A percentile compares a stretch with the other conserved stretches of the same genome.
Evolutionary conservation across 37 sponge, comb jelly and placozoan genomes (phyloP).

Genomic region (Theonella swinhoei): DNA sequence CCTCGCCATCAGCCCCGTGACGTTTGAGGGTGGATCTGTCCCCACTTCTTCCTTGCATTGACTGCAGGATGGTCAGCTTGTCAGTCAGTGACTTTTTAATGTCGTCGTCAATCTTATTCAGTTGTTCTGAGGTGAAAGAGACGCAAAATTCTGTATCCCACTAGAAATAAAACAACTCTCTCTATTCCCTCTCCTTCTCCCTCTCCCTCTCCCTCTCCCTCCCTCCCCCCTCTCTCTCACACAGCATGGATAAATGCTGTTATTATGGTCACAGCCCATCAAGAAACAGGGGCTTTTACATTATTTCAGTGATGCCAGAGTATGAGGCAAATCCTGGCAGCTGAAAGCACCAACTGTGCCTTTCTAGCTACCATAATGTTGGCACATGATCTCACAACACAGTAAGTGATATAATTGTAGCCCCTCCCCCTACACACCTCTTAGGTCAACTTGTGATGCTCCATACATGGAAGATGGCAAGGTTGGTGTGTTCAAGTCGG

Average conservation of each 20-base stretch:
- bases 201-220: too few species aligned
- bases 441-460: not conserved
- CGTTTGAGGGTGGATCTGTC: not conserved
- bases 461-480: not conserved
- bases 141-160: not conserved
- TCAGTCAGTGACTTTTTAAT: slow-evolving; percentile 55
- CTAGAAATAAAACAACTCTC: too few species aligned
- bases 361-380: not conserved
- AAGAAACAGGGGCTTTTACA: too few species aligned
- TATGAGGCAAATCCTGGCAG: too few species aligned
- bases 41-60: slow-evolving; percentile 25
- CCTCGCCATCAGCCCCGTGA: not conserved
- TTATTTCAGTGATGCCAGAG: too few species aligned
- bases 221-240: too few species aligned
- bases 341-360: too few species aligned
- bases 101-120: slow-evolving; percentile 75
- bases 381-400: not conserved
- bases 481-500: not conserved
- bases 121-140: slow-evolving; percentile 37
- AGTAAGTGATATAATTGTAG: too few species aligned
- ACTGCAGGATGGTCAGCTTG: slow-evolving; percentile 49
- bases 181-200: too few species aligned
- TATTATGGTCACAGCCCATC: too few species aligned
- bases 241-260: too few species aligned
- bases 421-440: not conserved